These are phyloP conservation scores for Panopea generosa DNA, from an alignment of 2,888 invertebrate genomes.

Conservation along the genomic window DNA sequence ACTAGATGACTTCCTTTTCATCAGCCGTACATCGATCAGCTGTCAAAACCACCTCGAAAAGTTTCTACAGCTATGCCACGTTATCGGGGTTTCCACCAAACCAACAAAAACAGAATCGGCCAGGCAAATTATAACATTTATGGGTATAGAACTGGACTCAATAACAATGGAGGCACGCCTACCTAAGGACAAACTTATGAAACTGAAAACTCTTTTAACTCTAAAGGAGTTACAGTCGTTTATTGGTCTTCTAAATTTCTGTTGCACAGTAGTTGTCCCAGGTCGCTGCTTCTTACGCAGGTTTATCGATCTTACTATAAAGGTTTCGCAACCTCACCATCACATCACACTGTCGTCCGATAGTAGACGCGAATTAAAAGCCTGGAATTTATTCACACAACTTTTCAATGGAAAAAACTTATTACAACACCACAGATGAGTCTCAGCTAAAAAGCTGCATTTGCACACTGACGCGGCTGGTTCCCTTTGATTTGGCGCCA, in stretches of 20 bases:
- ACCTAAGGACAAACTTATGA: constrained; percentile 22
- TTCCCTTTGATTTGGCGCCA: constrained; percentile 51
- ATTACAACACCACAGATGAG: constrained; percentile 25
- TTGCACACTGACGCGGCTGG: constrained; percentile 43
- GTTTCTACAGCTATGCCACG: constrained; percentile 28
- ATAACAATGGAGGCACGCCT: constrained; percentile 36
- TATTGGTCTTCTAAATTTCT: constrained; percentile 44
- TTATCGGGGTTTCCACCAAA: too few species aligned
- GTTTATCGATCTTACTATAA: constrained; percentile 34
- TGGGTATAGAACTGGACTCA: constrained; percentile 47
- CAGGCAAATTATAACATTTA: constrained; percentile 34
- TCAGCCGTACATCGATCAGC: too few species aligned
- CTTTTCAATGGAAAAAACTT: constrained; percentile 50
- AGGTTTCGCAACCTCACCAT: constrained; percentile 32
- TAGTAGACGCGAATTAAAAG: constrained; percentile 23
- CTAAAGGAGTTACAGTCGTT: constrained; percentile 12
- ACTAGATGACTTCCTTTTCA: too few species aligned
- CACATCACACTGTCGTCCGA: constrained; percentile 24
- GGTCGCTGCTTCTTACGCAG: constrained; percentile 37
- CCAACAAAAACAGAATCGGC: too few species aligned
- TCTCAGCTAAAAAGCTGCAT: constrained; percentile 1
- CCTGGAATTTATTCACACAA: constrained; percentile 35
- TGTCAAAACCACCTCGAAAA: too few species aligned
- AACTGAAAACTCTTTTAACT: constrained; percentile 19
- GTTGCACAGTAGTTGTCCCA: constrained; percentile 31